Evolutionary conservation across 2,888 invertebrate species (phyloP), one percentile per base, ranked within the genome.

Genomic region (Aphidius colemani): DNA sequence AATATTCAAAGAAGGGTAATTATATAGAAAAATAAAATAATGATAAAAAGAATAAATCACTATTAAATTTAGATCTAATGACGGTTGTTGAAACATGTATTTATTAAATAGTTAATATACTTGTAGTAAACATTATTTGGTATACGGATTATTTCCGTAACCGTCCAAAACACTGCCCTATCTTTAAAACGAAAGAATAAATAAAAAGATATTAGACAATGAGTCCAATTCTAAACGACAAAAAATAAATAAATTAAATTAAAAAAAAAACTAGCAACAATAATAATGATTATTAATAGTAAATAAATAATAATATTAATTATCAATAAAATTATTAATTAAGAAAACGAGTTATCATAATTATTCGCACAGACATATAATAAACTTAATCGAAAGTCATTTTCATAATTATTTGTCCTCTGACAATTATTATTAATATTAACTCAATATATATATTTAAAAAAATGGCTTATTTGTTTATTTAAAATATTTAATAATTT

Each of bases 151-250:
- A 64, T 71, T 70, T 80, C 78, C 80, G 80, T 80, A 79, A 76
- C 78, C 80, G 80, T 80, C 80, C 79, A 79, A 78, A 75, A 78
- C 80, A 80, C 80, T 80, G 80, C 80, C 80, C 80, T 78, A 73
- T 75, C 72, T 75, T 75, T 73, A 71, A 71, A 72, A 64, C 67
- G 69, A 70, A 66, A 71, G 60, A 61, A 60, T 45, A 53, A 55
- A 46, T 55, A 61, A 64, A 60, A 39, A 56, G 57, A 53, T 43
- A 61, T 58, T 13, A 40, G 40, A 56, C 9, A 46, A 59, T 46
- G 39, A 58, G 7, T 30, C 18, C 3, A 53, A 45, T 40, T 41
- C 45, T 8, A 53, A 53, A 59, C 50, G 56, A 61, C 46, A 64
- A 59, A 64, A 61, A 30, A 53, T 45, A 43, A 11, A 53, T 40